Evolutionary conservation across 2,888 invertebrate genomes (phyloP).

Genomic region (Lasius fuliginosus): DNA sequence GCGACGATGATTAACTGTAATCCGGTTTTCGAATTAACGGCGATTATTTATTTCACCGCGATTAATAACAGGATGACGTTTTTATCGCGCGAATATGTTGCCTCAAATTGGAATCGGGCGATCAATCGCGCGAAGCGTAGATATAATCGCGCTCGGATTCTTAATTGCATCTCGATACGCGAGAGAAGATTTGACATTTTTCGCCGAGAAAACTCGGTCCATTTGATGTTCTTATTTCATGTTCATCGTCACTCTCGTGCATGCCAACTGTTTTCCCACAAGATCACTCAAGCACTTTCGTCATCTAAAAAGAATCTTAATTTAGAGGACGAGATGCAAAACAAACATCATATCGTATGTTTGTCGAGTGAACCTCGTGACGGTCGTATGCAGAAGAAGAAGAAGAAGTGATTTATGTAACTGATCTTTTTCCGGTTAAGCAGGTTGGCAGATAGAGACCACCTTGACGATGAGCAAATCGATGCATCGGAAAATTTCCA

Average conservation of each 20-base stretch:
- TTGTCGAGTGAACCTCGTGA: not conserved
- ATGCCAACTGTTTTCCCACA: not conserved
- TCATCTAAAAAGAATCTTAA: not conserved
- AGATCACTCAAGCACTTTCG: not conserved
- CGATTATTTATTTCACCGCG: not conserved
- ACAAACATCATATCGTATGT: not conserved
- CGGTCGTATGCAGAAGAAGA: slow-evolving; percentile 59
- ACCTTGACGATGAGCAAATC: slow-evolving; percentile 65
- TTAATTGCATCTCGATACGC: not conserved
- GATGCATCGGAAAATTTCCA: slow-evolving; percentile 69
- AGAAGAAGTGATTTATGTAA: slow-evolving; percentile 72
- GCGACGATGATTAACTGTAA: not conserved
- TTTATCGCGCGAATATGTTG: not conserved
- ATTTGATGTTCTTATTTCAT: not conserved
- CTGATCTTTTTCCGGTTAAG: slow-evolving; percentile 55
- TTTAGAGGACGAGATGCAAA: not conserved
- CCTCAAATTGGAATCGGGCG: not conserved
- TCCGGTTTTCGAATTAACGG: slow-evolving; percentile 6
- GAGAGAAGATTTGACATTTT: not conserved
- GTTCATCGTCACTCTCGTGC: not conserved
- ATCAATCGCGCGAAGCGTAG: not conserved
- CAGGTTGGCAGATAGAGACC: slow-evolving; percentile 31
- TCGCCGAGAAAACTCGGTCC: not conserved
- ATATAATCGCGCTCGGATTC: not conserved
- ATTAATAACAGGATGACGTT: slow-evolving; percentile 1